Evolutionary conservation across 2,113 vertebrate species (phyloP), one percentile per base, ranked within the genome.

Genomic region (Oncorhynchus nerka): DNA sequence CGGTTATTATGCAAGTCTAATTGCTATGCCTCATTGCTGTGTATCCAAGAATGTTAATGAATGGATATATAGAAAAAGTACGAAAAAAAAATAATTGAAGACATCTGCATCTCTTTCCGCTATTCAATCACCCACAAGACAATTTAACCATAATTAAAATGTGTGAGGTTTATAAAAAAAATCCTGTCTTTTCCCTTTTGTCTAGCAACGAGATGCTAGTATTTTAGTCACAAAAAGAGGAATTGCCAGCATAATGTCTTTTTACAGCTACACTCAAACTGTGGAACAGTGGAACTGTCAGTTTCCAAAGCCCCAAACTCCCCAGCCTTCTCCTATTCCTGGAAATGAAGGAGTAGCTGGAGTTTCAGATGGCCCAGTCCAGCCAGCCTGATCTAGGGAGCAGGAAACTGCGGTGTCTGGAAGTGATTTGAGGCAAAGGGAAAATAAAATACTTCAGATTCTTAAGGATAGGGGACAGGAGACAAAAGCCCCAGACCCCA

Each of bases 361-460:
- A 74, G 75, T 68, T 85, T 78, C 79, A 86, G 85, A 87, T 79
- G 55, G 71, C 26, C 65, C 57, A 30, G 19, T 68, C 32, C 66
- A 68, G 19, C 66, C 51, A 55, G 51, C 51, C 51, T 4, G 28
- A 82, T 80, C 83, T 75, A 61, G 51, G 26, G 49, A 45, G 48
- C 90, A 93, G 92, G 92, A 94, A 93, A 89, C 79, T 39, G 64
- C 83, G 78, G 85, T 77, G 90, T 94, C 93, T 94, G 93, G 93
- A 93, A 93, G 88, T 88, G 89, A 93, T 93, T 92, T 92, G 83
- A 91, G 90, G 87, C 83, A 83, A 85, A 91, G 86, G 88, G 85
- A 94, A 92, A 93, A 93, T 91, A 90, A 92, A 93, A 94, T 93
- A 81, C 81, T 86, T 93, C 15, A 70, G 86, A 94, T 94, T 93